A percentile compares a stretch with the other conserved stretches of the same genome.
Evolutionary conservation across 1,140 invertebrate species (phyloP).

Genomic region (Aphaenogaster floridana): DNA sequence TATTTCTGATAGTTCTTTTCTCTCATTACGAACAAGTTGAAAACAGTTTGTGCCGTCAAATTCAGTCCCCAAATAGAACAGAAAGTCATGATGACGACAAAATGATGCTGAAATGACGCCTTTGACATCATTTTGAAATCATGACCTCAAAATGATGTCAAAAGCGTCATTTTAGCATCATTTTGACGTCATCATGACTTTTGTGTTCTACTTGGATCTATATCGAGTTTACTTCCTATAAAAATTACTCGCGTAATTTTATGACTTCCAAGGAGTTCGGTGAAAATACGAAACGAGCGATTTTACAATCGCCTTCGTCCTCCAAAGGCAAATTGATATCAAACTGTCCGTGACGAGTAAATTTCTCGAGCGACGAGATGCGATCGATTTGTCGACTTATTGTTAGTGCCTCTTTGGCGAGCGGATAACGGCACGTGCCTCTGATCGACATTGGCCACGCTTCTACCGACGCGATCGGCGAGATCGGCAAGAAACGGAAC

Average conservation of each 20-base stretch:
- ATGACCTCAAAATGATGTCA: no score
- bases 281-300: background rate
- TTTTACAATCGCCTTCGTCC: background rate
- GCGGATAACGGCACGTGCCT: background rate
- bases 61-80: background rate
- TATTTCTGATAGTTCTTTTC: background rate
- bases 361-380: background rate
- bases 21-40: background rate
- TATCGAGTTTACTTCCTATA: no score
- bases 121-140: no score
- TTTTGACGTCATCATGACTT: no score
- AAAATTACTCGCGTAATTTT: no score
- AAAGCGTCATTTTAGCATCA: no score
- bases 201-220: no score
- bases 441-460: constrained; percentile 37
- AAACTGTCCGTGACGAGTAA: background rate
- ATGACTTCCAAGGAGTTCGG: background rate
- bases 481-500: constrained; percentile 53
- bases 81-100: no score
- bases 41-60: background rate
- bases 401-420: background rate
- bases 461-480: constrained; percentile 11
- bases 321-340: constrained; percentile 2
- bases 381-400: background rate
- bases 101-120: no score